A percentile compares a stretch with the other conserved stretches of the same genome.
Conservation (phyloP, 2,797 vertebrate genomes). For the Balearica regulorum region DNA sequence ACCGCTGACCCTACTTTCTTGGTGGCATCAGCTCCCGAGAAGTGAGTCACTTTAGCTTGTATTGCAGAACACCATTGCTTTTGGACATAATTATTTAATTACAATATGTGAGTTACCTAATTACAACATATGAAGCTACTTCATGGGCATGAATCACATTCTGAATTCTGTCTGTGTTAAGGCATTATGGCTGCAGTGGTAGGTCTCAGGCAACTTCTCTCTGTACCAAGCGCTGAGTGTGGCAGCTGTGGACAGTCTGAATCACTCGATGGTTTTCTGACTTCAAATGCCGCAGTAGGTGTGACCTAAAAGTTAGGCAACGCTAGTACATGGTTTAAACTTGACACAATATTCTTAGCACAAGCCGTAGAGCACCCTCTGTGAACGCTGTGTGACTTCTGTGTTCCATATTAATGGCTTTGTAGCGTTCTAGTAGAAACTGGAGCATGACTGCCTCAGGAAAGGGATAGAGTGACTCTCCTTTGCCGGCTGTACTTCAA, state of each 20-base stretch:
- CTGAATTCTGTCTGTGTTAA: not conserved
- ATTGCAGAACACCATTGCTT: not conserved
- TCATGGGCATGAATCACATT: accelerated
- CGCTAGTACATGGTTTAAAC: not conserved
- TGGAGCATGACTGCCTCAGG: not conserved
- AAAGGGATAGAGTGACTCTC: not conserved
- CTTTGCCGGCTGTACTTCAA: not conserved
- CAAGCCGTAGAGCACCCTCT: accelerated
- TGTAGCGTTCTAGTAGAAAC: not conserved
- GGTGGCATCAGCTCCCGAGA: not conserved
- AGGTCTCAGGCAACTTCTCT: not conserved
- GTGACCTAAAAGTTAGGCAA: not conserved
- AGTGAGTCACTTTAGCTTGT: not conserved
- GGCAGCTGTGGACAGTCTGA: not conserved
- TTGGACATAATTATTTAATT: not conserved
- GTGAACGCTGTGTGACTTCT: not conserved
- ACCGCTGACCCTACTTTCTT: not conserved
- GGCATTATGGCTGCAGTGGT: not conserved
- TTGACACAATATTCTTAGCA: not conserved
- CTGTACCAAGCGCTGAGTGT: not conserved
- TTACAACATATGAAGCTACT: not conserved
- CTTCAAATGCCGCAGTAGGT: not conserved
- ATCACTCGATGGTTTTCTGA: not conserved
- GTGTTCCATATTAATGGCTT: not conserved
- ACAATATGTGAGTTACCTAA: not conserved